Evolutionary conservation across 2,888 invertebrate species (phyloP).

Genomic region (Dynastes hyllus): DNA sequence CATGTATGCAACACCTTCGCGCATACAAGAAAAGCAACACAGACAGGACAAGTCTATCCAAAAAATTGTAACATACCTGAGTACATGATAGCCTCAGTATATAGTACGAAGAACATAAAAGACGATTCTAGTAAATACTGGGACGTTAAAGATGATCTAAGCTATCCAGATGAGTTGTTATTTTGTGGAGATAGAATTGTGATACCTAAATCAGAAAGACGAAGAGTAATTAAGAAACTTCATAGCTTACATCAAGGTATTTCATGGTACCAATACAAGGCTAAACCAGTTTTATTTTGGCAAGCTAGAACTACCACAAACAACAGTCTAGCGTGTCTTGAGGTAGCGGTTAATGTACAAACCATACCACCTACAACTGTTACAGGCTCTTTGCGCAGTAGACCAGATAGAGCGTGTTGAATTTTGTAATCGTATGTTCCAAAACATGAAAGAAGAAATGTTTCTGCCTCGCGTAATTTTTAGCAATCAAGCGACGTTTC

Average conservation of each 20-base stretch:
- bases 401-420: too few species aligned
- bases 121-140: neutral
- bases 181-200: constrained; percentile 9
- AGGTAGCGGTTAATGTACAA: too few species aligned
- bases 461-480: too few species aligned
- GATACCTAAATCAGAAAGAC: neutral
- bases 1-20: neutral
- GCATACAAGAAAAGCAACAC: neutral
- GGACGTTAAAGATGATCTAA: constrained; percentile 12
- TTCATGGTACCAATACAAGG: too few species aligned
- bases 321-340: too few species aligned
- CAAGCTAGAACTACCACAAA: too few species aligned
- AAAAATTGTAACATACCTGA: constrained; percentile 4
- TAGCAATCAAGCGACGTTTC: too few species aligned
- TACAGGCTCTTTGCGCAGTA: too few species aligned
- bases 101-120: neutral
- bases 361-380: too few species aligned
- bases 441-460: too few species aligned
- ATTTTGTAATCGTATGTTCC: too few species aligned
- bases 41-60: neutral
- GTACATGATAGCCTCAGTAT: constrained; percentile 11
- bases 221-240: neutral
- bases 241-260: too few species aligned
- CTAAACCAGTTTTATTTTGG: neutral
- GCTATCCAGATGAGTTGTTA: constrained; percentile 11